These are phyloP conservation scores for Ellobium chinense DNA, from an alignment of 2,888 invertebrate genomes.

Conservation along the genomic window DNA sequence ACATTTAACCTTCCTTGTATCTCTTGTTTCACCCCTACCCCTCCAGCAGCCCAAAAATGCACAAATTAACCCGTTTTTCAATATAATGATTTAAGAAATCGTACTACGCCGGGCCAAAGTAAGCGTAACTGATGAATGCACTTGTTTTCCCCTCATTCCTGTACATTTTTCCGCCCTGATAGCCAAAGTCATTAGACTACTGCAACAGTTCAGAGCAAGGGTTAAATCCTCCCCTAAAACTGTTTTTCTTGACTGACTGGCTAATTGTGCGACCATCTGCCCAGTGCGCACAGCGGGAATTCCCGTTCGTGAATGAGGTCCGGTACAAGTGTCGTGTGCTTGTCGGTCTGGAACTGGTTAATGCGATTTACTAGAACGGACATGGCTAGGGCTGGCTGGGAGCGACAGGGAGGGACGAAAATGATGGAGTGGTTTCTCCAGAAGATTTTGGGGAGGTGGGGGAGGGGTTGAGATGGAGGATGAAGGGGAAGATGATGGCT, in stretches of 20 bases:
- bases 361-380: background rate
- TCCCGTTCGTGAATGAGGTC: background rate
- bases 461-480: background rate
- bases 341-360: background rate
- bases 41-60: too few relatives aligned
- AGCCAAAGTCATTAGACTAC: background rate
- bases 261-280: constrained; percentile 15
- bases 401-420: background rate
- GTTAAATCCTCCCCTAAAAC: background rate
- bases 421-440: background rate
- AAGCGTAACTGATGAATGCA: too few relatives aligned
- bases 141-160: too few relatives aligned
- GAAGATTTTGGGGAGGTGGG: background rate
- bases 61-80: too few relatives aligned
- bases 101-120: too few relatives aligned
- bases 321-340: background rate
- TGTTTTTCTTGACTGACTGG: background rate
- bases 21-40: too few relatives aligned
- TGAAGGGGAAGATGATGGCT: background rate
- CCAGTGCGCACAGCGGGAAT: constrained; percentile 3
- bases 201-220: background rate
- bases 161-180: background rate
- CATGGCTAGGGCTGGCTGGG: background rate
- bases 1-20: too few relatives aligned
- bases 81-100: too few relatives aligned